Percentiles rank a stretch among this genome's conserved stretches.
Evolutionary conservation across 2,113 vertebrate genomes (phyloP).

Genomic region (Mionectes macconnelli): DNA sequence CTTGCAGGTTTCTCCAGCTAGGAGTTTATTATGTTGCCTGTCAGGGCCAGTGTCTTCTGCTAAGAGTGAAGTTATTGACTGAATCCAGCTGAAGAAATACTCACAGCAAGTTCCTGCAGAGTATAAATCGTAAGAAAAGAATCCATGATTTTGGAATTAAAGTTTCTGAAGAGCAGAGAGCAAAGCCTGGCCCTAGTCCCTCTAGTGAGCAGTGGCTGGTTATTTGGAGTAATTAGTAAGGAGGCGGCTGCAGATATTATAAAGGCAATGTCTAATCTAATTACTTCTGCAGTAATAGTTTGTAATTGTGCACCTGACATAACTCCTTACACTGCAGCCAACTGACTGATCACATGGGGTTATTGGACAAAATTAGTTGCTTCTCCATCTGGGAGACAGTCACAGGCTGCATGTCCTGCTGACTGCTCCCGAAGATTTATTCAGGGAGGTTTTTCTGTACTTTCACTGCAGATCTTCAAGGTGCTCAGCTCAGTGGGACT

Average conservation of each 20-base stretch:
- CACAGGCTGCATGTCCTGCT: background rate
- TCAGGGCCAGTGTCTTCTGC: background rate
- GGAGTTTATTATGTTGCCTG: background rate
- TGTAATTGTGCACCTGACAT: conserved; percentile 18
- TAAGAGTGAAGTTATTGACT: background rate
- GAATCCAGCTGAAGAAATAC: background rate
- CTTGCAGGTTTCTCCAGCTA: background rate
- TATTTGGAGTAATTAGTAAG: background rate
- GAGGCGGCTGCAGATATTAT: background rate
- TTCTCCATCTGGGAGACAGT: conserved; percentile 26
- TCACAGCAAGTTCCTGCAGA: background rate
- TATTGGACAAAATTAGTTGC: conserved; percentile 31
- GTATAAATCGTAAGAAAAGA: background rate
- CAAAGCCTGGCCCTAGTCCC: background rate
- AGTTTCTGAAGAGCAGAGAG: background rate
- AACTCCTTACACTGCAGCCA: conserved; percentile 24
- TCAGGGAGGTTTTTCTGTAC: background rate
- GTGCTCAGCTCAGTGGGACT: background rate
- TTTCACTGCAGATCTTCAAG: background rate
- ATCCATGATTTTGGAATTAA: background rate
- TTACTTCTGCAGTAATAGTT: conserved; percentile 35
- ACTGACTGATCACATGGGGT: conserved; percentile 4
- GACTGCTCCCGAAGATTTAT: background rate
- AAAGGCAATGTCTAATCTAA: conserved; percentile 31
- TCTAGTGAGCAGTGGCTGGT: background rate